Evolutionary conservation across 2,888 invertebrate genomes (phyloP), one percentile per base, ranked within the genome.

Genomic region (Drosophila birchii): DNA sequence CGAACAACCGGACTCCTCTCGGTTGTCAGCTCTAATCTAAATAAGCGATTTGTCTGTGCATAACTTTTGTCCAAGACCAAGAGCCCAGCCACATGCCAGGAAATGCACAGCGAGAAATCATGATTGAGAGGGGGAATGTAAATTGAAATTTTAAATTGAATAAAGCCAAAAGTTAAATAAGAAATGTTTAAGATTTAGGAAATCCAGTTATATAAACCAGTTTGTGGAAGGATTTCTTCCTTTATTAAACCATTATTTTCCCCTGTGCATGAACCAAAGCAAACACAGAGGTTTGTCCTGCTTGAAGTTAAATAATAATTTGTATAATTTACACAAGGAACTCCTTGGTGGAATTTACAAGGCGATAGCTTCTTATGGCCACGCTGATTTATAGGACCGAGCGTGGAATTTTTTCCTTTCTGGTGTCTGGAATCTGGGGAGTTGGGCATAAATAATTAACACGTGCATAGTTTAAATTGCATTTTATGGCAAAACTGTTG

Each of bases 1-100:
- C 41, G 34, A 16, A 8, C 41, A 29, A 26, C 43, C 57, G 53
- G 58, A 54, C 66, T 36, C 51, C 16, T 51, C 60, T 18, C 41
- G 71, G 75, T 74, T 86, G 86, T 78, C 88, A 73, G 61, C 57
- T 82, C 66, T 76, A 85, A 88, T 88, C 88, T 88, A 82, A 88
- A 79, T 82, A 84, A 79, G 85, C 86, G 82, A 88, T 82, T 86
- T 79, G 81, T 78, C 86, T 81, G 78, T 60, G 68, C 84, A 80
- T 88, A 86, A 86, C 81, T 85, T 61, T 56, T 44, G 63, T 60
- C 71, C 64, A 44, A 64, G 64, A 38, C 43, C 62, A 62, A 62
- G 64, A 62, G 29, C 9, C 49, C 26, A 64, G 62, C 26, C 49
- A 29, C 62, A 61, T 29, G 62, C 62, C 62, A 43, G 20, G 34